Percentiles rank a stretch among this genome's conserved stretches.
These are phyloP conservation scores for Orbicella faveolata DNA, from an alignment of 64 coral and sea anemone genomes.

Conservation along the genomic window DNA sequence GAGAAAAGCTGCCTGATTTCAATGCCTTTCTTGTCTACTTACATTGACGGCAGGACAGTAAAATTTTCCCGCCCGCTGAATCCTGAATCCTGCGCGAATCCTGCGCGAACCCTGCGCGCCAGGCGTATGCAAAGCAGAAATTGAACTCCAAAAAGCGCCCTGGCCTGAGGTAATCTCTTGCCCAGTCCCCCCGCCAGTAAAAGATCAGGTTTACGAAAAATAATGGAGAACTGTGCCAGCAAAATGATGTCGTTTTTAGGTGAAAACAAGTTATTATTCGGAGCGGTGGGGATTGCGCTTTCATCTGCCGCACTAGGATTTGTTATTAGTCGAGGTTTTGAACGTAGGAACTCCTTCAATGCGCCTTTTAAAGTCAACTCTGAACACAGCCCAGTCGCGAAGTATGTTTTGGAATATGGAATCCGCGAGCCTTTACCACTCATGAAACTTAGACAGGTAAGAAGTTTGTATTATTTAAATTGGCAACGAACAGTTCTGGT, in stretches of 20 bases:
- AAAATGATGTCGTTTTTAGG: background rate
- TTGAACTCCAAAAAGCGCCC: no score
- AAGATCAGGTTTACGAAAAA: no score
- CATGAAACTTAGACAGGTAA: slow-evolving; percentile 35
- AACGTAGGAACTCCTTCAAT: background rate
- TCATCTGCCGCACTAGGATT: slow-evolving; percentile 34
- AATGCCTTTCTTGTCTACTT: no score
- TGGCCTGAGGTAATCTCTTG: no score
- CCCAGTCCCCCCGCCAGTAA: no score
- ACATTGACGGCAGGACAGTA: no score
- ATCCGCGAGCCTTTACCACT: slow-evolving; percentile 37
- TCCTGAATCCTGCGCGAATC: no score
- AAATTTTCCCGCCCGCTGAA: no score
- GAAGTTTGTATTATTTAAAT: background rate
- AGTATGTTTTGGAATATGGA: slow-evolving; percentile 28
- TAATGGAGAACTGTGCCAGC: no score
- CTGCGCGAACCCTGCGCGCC: no score
- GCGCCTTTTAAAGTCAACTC: background rate
- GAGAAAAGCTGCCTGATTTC: no score
- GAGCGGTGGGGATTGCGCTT: slow-evolving; percentile 26
- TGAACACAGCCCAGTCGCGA: background rate
- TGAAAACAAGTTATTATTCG: slow-evolving; percentile 36
- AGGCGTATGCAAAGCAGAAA: no score
- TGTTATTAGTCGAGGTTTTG: background rate
- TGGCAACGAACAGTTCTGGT: background rate